Base-by-base conservation (phyloP, 2,113 vertebrate genomes). In the Thymallus thymallus region DNA sequence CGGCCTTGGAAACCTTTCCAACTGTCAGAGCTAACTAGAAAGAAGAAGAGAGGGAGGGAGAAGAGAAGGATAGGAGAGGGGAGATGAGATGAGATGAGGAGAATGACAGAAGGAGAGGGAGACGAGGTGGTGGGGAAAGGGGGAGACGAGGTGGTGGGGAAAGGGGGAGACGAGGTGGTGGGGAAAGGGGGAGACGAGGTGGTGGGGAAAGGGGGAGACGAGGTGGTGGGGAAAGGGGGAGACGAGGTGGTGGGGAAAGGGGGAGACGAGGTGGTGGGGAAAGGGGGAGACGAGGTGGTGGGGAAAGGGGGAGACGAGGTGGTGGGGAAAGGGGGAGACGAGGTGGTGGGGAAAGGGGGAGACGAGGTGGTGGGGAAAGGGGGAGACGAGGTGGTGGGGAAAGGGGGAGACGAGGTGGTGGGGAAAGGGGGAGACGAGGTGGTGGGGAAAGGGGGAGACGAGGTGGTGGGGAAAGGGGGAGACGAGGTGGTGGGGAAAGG, bases 1-100 rank as follows among this genome's bases (percentile, higher is more conserved):
- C 74, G 71, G 76, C 85, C 82, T 89, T 72, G 73, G 72, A 81
- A 79, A 85, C 79, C 80, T 82, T 85, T 88, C 83, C 82, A 71
- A 87, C 86, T 87, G 86, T 88, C 88, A 85, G 77, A 67, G 66
- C 76, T 78, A 86, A 84, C 75, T 80, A 71, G 74, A 74, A 74
- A 71, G 71, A 13, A 74, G 72, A 61, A 30, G 32, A 51, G 60
- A 55, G 3, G 29, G 64, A 41, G 22, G 68, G 73, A 67, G 73
- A 9, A 22, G 56, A 60, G n/a, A 10, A 22, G 16, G 56, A 61
- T 61, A 61, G 5, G 22, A 22, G 58, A 12, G 4, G 13, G 4
- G 46, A 48, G 9, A 41, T 41, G 35, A 6, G 32, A 41, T 41
- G n/a, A n/a, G n/a, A 51, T 16, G 23, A 67, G 58, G 13, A 67